Evolutionary conservation across 2,888 invertebrate genomes (phyloP), one percentile per base, ranked within the genome.

Genomic region (Heliconius erato): DNA sequence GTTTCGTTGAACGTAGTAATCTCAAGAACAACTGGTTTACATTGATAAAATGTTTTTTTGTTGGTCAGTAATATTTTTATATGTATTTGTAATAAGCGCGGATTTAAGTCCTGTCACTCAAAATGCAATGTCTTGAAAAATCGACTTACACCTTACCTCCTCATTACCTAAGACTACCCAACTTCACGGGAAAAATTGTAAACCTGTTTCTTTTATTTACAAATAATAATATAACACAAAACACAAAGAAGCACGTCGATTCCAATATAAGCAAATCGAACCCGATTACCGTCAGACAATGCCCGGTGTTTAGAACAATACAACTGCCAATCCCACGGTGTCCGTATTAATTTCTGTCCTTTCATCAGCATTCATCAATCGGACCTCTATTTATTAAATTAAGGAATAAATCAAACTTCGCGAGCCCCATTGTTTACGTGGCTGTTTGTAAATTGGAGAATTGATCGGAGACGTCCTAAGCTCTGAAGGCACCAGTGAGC

Each of bases 331-430:
- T 88, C 85, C 85, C 86, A 86, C 79, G 84, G 82, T 78, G 85
- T 84, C 86, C 83, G 87, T 86, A 88, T 88, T 88, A 88, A 88
- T 89, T 89, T 86, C 85, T 86, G 85, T 86, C 88, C 87, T 88
- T 89, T 89, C 88, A 89, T 87, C 85, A 86, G 84, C 79, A 86
- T 86, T 85, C 87, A 88, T 89, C 89, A 87, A 90, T 89, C 85
- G 84, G 84, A 79, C 84, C 76, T 85, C 84, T 80, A 84, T 86
- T 85, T 86, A 86, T 86, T 86, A 86, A 86, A 85, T 86, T 85
- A 74, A 83, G 85, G 82, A 86, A 84, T 85, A 85, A 86, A 85
- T 86, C 86, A 85, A 86, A 84, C 85, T 86, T 86, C 83, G 85
- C 59, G 82, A 80, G 82, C 83, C 76, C 82, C 82, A 83, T 84